These are phyloP conservation scores for Ruditapes philippinarum DNA, from an alignment of 1,140 invertebrate species.

Conservation along the genomic window DNA sequence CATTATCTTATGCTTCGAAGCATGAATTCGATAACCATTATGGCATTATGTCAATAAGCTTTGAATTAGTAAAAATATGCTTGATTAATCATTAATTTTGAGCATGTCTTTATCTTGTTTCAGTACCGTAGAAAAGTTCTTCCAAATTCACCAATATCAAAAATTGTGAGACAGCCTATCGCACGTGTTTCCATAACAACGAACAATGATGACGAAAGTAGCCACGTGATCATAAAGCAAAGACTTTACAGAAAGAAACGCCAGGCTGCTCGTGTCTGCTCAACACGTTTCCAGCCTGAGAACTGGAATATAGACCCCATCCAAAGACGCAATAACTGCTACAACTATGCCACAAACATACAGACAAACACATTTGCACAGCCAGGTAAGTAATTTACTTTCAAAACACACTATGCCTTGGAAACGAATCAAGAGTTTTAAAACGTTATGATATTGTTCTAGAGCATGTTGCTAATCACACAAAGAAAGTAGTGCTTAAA, in stretches of 20 bases:
- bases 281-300: slow-evolving; percentile 28
- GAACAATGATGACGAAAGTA: slow-evolving; percentile 31
- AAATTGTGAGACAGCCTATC: background rate
- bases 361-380: slow-evolving; percentile 63
- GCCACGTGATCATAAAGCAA: background rate
- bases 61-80: no score
- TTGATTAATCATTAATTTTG: no score
- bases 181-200: slow-evolving; percentile 11
- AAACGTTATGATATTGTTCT: no score
- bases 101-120: no score
- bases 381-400: slow-evolving; percentile 46
- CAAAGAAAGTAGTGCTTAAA: no score
- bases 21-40: no score
- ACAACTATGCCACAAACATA: slow-evolving; percentile 59
- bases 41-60: no score
- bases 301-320: slow-evolving; percentile 47
- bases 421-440: no score
- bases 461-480: no score
- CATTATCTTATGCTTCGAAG: no score
- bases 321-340: slow-evolving; percentile 58
- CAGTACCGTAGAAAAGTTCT: background rate
- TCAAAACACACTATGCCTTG: no score
- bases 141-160: background rate
- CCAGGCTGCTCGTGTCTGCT: background rate
- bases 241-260: slow-evolving; percentile 15